A percentile compares a stretch with the other conserved stretches of the same genome.
These are phyloP conservation scores for Palythoa grandiflora DNA, from an alignment of 92 coral and sea anemone species.

Conservation along the genomic window DNA sequence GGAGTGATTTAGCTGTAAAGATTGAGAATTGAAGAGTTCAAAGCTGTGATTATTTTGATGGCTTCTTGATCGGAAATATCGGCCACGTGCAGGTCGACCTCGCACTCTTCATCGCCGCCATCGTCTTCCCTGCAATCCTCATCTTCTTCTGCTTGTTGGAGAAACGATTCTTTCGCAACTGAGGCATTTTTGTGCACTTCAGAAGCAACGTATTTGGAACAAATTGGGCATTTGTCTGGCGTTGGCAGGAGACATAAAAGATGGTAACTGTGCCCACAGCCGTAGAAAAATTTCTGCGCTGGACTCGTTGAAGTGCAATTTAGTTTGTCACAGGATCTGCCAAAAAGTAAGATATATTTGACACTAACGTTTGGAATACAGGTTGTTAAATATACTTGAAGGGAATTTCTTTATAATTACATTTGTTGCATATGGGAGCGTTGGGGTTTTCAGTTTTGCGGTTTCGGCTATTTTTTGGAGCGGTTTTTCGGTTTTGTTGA, in stretches of 20 bases:
- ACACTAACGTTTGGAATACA: background rate
- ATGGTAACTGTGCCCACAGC: slow-evolving; percentile 56
- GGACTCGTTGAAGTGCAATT: background rate
- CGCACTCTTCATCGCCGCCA: slow-evolving; percentile 12
- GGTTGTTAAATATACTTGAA: background rate
- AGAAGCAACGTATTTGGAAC: background rate
- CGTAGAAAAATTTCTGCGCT: slow-evolving; percentile 37
- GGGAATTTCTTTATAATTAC: background rate
- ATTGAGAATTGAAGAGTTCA: background rate
- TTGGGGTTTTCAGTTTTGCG: too few species aligned
- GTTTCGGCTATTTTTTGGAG: too few species aligned
- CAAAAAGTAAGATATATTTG: background rate
- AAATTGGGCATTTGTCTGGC: slow-evolving; percentile 49
- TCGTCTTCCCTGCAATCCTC: background rate
- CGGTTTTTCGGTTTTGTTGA: too few species aligned
- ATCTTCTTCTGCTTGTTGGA: background rate
- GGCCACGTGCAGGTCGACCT: background rate
- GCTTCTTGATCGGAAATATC: slow-evolving; percentile 18
- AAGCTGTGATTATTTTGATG: background rate
- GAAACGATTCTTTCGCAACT: slow-evolving; percentile 15
- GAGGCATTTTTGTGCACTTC: background rate
- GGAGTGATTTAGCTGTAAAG: background rate
- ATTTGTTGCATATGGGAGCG: background rate
- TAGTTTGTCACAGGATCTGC: slow-evolving; percentile 11
- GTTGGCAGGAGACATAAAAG: slow-evolving; percentile 34